Base-by-base conservation (phyloP, 2,797 vertebrate genomes). In the Siniperca undulata region DNA sequence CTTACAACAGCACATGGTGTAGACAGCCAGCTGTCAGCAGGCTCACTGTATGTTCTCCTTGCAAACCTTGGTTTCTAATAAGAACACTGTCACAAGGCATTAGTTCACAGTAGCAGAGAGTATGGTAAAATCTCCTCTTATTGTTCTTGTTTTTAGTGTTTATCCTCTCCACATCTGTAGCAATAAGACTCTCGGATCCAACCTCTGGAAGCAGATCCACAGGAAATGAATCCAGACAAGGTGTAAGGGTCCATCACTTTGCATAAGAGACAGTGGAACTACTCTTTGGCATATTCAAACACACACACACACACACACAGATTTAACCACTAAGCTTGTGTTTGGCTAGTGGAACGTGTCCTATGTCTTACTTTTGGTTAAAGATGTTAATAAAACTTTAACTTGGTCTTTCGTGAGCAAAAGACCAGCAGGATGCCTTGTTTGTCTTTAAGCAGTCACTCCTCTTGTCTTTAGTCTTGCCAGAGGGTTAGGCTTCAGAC, bases 181-280 rank as follows among this genome's bases (percentile, higher is more conserved):
- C 16, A 30, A 24, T 30, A 30, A 30, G 16, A 66, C 14, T 61
- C 3, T 38, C 59, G 48, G 62, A 58, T 53, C 38, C 56, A 59
- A n/a, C 44, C 1, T 44, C 27, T 59, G 40, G 27, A 83, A 70
- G 46, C 70, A 78, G 4, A 69, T 53, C 65, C 40, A 70, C n/a
- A 27, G 66, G 76, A 24, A 78, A 46, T 38, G 34, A 48, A 44
- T 24, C 36, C 48, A 50, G 53, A 77, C 64, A 30, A 48, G 64
- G 64, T 24, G 42, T 46, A 46, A 60, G 20, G 42, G 48, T 61
- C 53, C 78, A 27, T 55, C 40, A 61, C 44, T 66, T 13, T 30
- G 19, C 27, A 73, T 10, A 20, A 73, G 62, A 34, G 44, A 52
- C 61, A 48, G 34, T 20, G 27, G 27, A 24, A 52, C 69, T 34